Evolutionary conservation across 2,113 vertebrate species (phyloP).

Genomic region (Monarcha castaneiventris): DNA sequence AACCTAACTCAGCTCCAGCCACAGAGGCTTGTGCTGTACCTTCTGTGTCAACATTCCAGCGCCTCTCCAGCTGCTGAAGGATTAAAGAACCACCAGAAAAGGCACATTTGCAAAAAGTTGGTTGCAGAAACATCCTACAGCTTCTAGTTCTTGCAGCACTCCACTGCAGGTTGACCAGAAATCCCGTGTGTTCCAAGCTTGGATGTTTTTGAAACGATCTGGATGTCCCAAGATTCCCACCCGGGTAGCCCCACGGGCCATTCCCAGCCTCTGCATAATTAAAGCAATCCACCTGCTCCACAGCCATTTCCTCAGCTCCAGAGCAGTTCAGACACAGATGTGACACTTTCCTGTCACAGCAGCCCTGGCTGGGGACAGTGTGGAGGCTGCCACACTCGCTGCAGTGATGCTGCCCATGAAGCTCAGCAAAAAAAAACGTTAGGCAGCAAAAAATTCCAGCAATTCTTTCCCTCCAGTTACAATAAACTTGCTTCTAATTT

Average conservation of each 20-base stretch:
- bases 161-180: background rate
- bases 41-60: background rate
- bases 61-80: background rate
- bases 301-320: background rate
- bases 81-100: background rate
- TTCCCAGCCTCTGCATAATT: background rate
- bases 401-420: background rate
- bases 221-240: background rate
- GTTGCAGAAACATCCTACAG: background rate
- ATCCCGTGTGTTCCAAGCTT: background rate
- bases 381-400: background rate
- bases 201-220: background rate
- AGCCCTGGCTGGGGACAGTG: background rate
- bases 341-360: background rate
- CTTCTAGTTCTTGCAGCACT: background rate
- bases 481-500: background rate
- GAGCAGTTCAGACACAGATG: background rate
- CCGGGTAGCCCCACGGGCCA: background rate
- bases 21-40: background rate
- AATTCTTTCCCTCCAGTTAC: background rate
- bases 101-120: background rate
- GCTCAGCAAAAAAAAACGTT: background rate
- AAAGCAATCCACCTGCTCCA: conserved; percentile 1
- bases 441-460: background rate
- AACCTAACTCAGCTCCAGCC: background rate